Percentiles rank a stretch among this genome's conserved stretches.
Conservation (phyloP, 2,888 invertebrate genomes). For the Choreutis nemorana region DNA sequence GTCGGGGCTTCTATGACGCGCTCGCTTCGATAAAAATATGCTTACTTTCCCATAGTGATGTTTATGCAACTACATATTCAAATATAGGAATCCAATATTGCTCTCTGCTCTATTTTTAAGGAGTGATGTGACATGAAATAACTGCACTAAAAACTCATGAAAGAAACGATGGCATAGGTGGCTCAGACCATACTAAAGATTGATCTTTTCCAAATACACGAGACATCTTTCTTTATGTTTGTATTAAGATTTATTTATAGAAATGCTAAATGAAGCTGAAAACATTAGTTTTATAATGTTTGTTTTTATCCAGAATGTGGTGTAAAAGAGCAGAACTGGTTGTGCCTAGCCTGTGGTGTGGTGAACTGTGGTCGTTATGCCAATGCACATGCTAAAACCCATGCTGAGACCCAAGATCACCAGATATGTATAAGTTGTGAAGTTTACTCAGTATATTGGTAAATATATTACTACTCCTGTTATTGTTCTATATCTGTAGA, state of each 20-base stretch:
- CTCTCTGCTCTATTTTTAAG: too few species aligned
- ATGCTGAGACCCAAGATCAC: conserved; percentile 71
- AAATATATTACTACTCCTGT: conserved; percentile 10
- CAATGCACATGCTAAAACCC: conserved; percentile 77
- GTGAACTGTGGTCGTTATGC: conserved; percentile 81
- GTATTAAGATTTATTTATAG: too few species aligned
- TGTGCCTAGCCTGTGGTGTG: conserved; percentile 78
- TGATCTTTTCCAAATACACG: too few species aligned
- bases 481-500: conserved; percentile 3
- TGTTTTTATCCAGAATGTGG: conserved; percentile 64
- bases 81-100: too few species aligned
- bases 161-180: too few species aligned
- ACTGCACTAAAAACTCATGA: too few species aligned
- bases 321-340: conserved; percentile 74
- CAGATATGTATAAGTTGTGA: conserved; percentile 81
- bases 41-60: neutral
- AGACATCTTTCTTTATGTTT: too few species aligned
- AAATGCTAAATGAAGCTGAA: too few species aligned
- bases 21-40: neutral
- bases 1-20: too few species aligned
- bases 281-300: conserved; percentile 4
- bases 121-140: too few species aligned
- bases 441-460: conserved; percentile 80
- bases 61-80: neutral
- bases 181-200: too few species aligned